Conservation (phyloP, 2,797 vertebrate species). For the Podarcis siculus region DNA sequence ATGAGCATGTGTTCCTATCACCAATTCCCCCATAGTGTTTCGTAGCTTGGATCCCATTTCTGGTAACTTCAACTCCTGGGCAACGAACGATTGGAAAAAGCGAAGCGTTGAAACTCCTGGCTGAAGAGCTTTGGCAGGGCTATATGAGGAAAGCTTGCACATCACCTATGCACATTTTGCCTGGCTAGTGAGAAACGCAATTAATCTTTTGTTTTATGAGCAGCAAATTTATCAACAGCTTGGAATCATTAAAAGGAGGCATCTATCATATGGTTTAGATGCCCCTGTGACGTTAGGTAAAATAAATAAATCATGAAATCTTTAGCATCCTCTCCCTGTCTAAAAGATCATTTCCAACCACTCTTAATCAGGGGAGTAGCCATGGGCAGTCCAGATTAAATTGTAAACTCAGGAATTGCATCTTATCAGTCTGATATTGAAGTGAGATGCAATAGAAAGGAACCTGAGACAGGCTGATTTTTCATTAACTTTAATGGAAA, state of each 20-base stretch:
- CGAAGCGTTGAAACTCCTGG: constrained; percentile 37
- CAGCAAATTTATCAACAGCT: constrained; percentile 53
- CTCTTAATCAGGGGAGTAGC: constrained; percentile 3
- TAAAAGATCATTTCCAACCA: constrained; percentile 5
- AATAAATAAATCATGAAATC: constrained; percentile 47
- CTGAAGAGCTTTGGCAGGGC: constrained; percentile 5
- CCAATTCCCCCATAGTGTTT: background rate
- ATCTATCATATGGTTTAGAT: constrained; percentile 21
- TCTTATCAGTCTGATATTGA: fast-evolving
- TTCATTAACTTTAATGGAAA: constrained; percentile 45
- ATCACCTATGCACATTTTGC: constrained; percentile 26
- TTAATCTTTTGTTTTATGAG: constrained; percentile 45
- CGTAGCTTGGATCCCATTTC: constrained; percentile 30
- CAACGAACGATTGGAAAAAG: background rate
- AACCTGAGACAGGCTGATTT: constrained; percentile 14
- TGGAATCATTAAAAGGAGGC: constrained; percentile 39
- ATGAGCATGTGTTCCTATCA: background rate
- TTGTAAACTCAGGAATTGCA: background rate
- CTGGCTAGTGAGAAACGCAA: constrained; percentile 39
- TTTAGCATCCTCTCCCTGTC: constrained; percentile 2
- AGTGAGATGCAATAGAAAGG: background rate
- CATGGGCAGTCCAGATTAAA: constrained; percentile 3
- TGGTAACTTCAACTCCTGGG: background rate
- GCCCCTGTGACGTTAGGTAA: constrained; percentile 28
- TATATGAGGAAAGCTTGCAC: constrained; percentile 11